Conservation (phyloP, 2,113 vertebrate genomes). For the Archocentrus centrarchus region DNA sequence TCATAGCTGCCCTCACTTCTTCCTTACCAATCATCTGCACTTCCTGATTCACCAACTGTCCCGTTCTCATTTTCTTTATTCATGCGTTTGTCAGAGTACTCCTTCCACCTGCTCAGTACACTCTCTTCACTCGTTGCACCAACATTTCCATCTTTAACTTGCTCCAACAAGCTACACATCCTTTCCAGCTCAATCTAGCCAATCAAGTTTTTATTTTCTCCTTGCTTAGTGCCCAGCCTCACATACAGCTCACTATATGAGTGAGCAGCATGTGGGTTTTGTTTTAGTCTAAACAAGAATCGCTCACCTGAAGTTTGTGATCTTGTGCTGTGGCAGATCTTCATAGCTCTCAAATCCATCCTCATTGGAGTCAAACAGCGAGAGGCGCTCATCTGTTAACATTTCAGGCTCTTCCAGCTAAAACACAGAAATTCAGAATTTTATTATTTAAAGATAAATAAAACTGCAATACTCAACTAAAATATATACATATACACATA, state of each 20-base stretch:
- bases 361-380: constrained; percentile 92
- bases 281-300: too few species aligned
- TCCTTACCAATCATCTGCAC: not conserved
- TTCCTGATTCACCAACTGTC: not conserved
- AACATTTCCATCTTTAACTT: not conserved
- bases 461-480: not conserved
- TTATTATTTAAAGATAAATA: not conserved
- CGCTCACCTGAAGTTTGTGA: constrained; percentile 92
- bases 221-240: not conserved
- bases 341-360: constrained; percentile 97
- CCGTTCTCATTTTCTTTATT: not conserved
- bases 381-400: constrained; percentile 92
- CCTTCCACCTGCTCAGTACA: not conserved
- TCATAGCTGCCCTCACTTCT: not conserved
- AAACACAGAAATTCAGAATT: not conserved
- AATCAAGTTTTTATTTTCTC: not conserved
- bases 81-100: not conserved
- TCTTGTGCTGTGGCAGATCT: constrained; percentile 92
- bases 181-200: not conserved
- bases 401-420: constrained; percentile 95
- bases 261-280: too few species aligned
- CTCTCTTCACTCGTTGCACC: not conserved
- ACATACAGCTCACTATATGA: too few species aligned
- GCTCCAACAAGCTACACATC: not conserved
- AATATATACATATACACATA: too few species aligned